phyloP scores from a whole-genome alignment of 2,113 vertebrate genomes.

The Pogonocichla stellata region DNA sequence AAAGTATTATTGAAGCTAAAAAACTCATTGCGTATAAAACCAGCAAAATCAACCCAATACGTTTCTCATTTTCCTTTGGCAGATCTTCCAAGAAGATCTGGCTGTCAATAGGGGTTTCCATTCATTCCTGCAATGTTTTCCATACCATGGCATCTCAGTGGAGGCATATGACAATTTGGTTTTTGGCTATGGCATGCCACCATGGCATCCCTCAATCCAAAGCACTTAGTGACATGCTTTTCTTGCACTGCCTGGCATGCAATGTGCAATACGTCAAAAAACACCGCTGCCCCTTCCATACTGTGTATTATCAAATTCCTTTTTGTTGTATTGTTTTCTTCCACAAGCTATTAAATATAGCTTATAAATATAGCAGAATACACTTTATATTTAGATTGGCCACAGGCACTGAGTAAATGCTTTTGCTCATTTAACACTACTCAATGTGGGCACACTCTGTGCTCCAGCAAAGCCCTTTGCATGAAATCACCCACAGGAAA shows the following conservation, averaged over 20 bases:
- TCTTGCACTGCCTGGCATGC: conserved; percentile 36
- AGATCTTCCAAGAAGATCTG: conserved; percentile 8
- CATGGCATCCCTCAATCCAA: conserved; percentile 46
- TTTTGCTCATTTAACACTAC: not conserved
- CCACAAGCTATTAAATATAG: conserved; percentile 23
- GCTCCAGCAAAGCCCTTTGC: not conserved
- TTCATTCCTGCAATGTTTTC: conserved; percentile 56
- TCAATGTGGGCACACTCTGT: not conserved
- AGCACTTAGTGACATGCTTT: conserved; percentile 23
- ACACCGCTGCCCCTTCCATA: not conserved
- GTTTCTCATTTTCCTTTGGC: conserved; percentile 14
- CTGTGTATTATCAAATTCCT: not conserved
- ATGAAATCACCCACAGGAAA: conserved; percentile 36
- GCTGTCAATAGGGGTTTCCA: conserved; percentile 40
- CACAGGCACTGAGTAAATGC: not conserved
- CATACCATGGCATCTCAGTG: not conserved
- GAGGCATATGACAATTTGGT: conserved; percentile 51
- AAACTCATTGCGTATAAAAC: not conserved
- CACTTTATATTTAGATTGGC: conserved; percentile 35
- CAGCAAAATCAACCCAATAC: not conserved
- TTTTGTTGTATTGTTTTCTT: conserved; percentile 16
- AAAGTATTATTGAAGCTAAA: not conserved
- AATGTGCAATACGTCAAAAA: not conserved
- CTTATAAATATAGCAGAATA: not conserved
- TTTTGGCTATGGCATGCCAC: conserved; percentile 32